phyloP scores from a whole-genome alignment of 2,888 invertebrate species.

The Arrhopalites spinosus region DNA sequence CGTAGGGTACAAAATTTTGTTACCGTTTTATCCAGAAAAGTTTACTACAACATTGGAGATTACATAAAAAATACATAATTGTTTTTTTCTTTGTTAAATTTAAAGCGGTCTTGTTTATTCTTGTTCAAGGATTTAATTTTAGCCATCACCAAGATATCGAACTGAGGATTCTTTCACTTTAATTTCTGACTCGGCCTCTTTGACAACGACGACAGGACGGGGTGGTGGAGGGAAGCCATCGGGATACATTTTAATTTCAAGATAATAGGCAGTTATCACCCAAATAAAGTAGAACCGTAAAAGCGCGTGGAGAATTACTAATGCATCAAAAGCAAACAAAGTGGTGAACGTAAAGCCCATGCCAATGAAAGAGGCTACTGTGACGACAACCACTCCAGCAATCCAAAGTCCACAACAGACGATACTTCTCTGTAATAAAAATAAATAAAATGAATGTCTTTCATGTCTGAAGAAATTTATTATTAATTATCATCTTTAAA shows the following conservation, averaged over 20 bases:
- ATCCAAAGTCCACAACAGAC: not conserved
- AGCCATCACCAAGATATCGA: constrained; percentile 22
- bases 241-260: constrained; percentile 20
- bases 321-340: not conserved
- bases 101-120: no score
- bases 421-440: not conserved
- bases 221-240: constrained; percentile 24
- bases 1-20: no score
- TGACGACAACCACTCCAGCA: not conserved
- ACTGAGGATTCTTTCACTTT: not conserved
- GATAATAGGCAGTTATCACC: not conserved
- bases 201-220: no score
- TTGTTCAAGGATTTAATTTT: no score
- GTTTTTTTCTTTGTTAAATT: no score
- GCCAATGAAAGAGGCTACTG: not conserved
- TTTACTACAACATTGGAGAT: no score
- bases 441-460: not conserved
- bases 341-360: not conserved
- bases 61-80: no score
- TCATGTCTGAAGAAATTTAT: no score
- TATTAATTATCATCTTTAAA: no score
- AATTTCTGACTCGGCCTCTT: not conserved
- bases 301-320: not conserved
- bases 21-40: no score
- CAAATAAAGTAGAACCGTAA: constrained; percentile 15